Conservation (phyloP, 2,113 vertebrate species). For the mouse (Mus musculus) region DNA sequence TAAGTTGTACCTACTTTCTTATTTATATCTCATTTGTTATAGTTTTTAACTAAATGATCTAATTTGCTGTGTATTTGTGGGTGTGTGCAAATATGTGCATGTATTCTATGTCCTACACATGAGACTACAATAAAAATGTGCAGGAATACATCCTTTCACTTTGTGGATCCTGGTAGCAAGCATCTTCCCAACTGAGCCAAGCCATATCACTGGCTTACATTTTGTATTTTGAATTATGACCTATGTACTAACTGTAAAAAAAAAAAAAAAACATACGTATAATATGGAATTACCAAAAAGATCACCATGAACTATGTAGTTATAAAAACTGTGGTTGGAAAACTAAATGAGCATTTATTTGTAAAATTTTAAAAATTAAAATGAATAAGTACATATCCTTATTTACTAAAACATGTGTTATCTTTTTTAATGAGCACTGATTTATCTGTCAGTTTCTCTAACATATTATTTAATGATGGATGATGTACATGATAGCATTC, state of each 20-base stretch:
- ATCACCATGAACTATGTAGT: background rate
- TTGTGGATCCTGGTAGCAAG: background rate
- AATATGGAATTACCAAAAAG: background rate
- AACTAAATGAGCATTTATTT: background rate
- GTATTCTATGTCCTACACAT: background rate
- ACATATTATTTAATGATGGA: background rate
- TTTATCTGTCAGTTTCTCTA: no score
- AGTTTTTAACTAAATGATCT: background rate
- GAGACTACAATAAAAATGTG: background rate
- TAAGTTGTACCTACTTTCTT: background rate
- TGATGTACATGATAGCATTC: background rate
- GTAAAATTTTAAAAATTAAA: background rate
- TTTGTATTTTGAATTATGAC: background rate
- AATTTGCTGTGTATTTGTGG: background rate
- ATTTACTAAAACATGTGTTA: background rate
- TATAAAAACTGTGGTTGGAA: background rate
- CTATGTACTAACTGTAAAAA: background rate
- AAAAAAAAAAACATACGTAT: background rate
- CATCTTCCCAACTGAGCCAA: background rate
- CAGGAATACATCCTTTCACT: background rate
- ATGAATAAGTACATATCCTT: background rate
- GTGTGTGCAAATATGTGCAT: background rate
- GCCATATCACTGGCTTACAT: no score
- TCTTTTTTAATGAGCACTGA: background rate
- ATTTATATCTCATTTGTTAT: background rate